Conservation (phyloP, 2,797 vertebrate species). For the Xyrichtys novacula region DNA sequence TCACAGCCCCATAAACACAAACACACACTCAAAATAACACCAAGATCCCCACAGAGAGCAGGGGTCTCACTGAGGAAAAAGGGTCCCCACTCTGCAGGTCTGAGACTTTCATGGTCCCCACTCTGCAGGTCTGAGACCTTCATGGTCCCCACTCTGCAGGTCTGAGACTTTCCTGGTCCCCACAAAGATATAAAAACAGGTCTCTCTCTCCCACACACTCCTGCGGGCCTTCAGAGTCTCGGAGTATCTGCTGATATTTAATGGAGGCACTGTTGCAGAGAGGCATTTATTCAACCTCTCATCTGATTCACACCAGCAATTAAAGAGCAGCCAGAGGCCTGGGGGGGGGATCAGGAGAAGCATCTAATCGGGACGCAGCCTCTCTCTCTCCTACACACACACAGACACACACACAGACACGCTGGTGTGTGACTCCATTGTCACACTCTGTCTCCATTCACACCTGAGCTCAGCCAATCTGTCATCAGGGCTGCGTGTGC, state of each 20-base stretch:
- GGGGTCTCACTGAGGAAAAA: neutral
- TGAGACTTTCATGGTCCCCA: too few relatives aligned
- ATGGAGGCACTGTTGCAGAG: constrained; percentile 65
- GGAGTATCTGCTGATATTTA: constrained; percentile 44
- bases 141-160: neutral
- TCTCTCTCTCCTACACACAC: constrained; percentile 23
- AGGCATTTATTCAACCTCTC: constrained; percentile 58
- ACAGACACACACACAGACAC: constrained; percentile 20
- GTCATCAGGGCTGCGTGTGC: constrained; percentile 21
- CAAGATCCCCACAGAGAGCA: neutral
- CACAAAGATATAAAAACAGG: neutral
- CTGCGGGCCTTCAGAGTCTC: constrained; percentile 25
- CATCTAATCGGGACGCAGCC: constrained; percentile 33
- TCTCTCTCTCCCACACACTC: neutral
- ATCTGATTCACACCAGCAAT: constrained; percentile 71
- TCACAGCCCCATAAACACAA: too few relatives aligned
- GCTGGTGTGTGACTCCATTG: constrained; percentile 24
- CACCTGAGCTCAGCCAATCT: constrained; percentile 22
- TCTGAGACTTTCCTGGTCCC: neutral
- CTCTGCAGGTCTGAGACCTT: neutral
- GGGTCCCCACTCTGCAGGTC: too few relatives aligned
- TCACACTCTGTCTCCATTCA: constrained; percentile 34
- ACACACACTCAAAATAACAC: constrained; percentile 6
- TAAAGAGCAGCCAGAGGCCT: constrained; percentile 63
- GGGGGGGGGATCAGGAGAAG: constrained; percentile 20